Evolutionary conservation across 2,113 vertebrate species (phyloP).

Genomic region (Scatophagus argus): DNA sequence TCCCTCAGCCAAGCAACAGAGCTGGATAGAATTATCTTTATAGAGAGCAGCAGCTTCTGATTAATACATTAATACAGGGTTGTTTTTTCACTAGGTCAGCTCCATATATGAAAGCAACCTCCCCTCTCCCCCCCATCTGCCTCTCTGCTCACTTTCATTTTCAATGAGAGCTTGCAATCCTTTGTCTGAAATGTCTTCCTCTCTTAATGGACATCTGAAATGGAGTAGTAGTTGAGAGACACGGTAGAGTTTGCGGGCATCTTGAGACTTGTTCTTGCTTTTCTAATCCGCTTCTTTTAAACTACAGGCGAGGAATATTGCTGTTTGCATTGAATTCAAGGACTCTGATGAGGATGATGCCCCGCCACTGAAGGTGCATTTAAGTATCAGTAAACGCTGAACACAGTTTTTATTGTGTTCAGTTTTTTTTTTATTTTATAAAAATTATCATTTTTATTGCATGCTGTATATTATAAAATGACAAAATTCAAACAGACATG

Average conservation of each 20-base stretch:
- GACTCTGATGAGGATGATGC: slow-evolving; percentile 95
- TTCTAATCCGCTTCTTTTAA: not conserved
- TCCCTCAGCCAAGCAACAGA: slow-evolving; percentile 36
- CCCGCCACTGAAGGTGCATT: slow-evolving; percentile 90
- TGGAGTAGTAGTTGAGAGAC: slow-evolving; percentile 12
- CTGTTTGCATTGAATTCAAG: slow-evolving; percentile 94
- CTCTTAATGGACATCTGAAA: not conserved
- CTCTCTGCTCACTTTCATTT: slow-evolving; percentile 35
- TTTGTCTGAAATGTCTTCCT: slow-evolving; percentile 18
- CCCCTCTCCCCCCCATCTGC: not conserved
- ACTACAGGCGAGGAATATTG: slow-evolving; percentile 95
- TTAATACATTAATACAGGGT: slow-evolving; percentile 55
- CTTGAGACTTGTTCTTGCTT: slow-evolving; percentile 11
- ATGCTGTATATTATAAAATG: not conserved
- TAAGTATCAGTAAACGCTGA: not conserved
- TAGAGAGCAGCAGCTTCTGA: slow-evolving; percentile 52
- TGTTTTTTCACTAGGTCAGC: slow-evolving; percentile 36
- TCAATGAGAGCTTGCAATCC: slow-evolving; percentile 31
- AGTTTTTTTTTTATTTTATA: too few species aligned
- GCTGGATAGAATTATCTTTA: slow-evolving; percentile 54
- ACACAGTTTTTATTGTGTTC: not conserved
- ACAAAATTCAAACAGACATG: not conserved
- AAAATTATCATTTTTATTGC: too few species aligned
- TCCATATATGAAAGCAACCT: not conserved
- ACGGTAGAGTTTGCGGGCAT: not conserved